Percentiles rank a stretch among this genome's conserved stretches.
phyloP scores from a whole-genome alignment of 2,113 vertebrate species.

The Xenopus borealis region DNA sequence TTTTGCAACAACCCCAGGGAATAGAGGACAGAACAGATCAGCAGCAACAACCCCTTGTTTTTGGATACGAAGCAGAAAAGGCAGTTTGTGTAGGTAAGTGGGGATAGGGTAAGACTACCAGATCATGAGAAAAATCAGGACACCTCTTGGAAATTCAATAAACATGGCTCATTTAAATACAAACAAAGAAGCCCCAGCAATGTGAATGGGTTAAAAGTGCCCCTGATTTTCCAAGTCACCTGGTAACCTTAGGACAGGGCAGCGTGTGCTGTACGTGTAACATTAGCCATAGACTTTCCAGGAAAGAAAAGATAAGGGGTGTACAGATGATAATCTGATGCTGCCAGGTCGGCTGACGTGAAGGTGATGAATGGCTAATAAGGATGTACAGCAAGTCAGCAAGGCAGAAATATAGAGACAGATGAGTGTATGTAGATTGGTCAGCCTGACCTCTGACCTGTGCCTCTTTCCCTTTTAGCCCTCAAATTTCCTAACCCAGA shows the following conservation, averaged over 20 bases:
- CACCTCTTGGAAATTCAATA: too few relatives aligned
- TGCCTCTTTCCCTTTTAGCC: background rate
- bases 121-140: too few relatives aligned
- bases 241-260: too few relatives aligned
- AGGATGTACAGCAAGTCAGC: background rate
- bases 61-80: background rate
- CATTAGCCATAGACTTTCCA: background rate
- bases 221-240: too few relatives aligned
- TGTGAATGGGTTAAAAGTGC: too few relatives aligned
- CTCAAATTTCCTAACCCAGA: conserved; percentile 11
- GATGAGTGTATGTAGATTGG: background rate
- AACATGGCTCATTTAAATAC: too few relatives aligned
- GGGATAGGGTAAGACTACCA: too few relatives aligned
- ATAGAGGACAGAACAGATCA: conserved; percentile 16
- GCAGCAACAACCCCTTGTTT: conserved; percentile 17
- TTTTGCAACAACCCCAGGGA: conserved; percentile 36
- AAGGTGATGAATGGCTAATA: background rate
- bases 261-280: background rate
- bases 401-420: background rate
- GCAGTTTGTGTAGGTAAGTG: background rate
- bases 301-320: background rate
- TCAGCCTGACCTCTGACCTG: conserved; percentile 28
- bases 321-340: background rate
- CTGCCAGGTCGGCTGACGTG: background rate
- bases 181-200: too few relatives aligned